Base-by-base conservation (phyloP, 2,113 vertebrate genomes). In the Emberiza fucata region DNA sequence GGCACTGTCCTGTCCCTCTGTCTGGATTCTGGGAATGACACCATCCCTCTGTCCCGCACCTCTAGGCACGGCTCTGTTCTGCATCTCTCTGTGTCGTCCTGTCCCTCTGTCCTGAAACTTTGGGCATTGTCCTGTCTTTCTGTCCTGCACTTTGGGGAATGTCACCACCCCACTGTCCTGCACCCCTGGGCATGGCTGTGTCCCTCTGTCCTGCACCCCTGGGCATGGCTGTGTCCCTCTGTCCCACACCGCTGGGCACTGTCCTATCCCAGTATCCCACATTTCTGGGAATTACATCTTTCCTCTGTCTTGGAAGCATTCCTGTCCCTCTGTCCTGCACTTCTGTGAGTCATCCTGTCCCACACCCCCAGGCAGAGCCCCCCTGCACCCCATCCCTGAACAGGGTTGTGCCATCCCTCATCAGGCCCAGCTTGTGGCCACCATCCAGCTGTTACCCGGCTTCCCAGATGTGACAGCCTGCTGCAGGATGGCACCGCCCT, bases 381-480 rank as follows among this genome's bases (percentile, higher is more conserved):
- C 79, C 10, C 3, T 8, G 4, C 14, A 5, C 44, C 42, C 69
- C 66, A 48, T 4, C 37, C 44, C 37, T 31, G 11, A 2, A 0
- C 16, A 9, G 44, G 29, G 3, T 0, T 77, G 39, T 28, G 35
- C 61, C 87, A 83, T 20, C 64, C 53, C 33, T 12, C 92, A 2
- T 2, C 86, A 44, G 20, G 13, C 68, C n/a, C 50, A 3, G 24
- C 65, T 13, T 2, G 51, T 15, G 12, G 79, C 80, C 64, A 4
- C 76, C 71, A 53, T 81, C 89, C 96, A 96, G 86, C 72, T 94
- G 93, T 65, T 16, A 2, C 45, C 14, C 45, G 0, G 13, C 45
- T 88, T 70, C 89, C 93, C 96, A 95, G 92, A 65, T 89, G 87
- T 95, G 71, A 13, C 51, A 3, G 63, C 28, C 87, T 35, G 47